These are phyloP conservation scores for Melanophora roralis DNA, from an alignment of 2,888 invertebrate species.

Conservation along the genomic window DNA sequence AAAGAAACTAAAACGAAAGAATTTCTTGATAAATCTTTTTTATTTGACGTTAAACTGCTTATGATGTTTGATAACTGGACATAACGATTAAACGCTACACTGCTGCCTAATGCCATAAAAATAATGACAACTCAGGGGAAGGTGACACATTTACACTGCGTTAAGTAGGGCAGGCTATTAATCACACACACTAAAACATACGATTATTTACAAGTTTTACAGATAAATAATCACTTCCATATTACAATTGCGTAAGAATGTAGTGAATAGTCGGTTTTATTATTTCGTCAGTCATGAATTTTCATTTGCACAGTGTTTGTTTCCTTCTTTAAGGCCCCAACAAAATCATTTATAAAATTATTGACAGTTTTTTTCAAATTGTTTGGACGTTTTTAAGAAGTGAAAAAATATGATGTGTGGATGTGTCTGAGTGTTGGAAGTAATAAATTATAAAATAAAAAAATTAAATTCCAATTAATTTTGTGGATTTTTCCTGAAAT, in stretches of 20 bases:
- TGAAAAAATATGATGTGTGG: slow-evolving; percentile 41
- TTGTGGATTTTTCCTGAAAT: slow-evolving; percentile 5
- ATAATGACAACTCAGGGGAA: slow-evolving; percentile 21
- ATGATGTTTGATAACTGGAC: not conserved
- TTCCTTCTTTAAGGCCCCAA: not conserved
- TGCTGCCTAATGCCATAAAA: not conserved
- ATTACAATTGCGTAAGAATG: slow-evolving; percentile 34
- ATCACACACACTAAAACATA: slow-evolving; percentile 26
- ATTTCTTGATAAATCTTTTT: too few relatives aligned
- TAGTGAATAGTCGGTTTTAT: not conserved
- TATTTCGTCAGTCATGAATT: slow-evolving; percentile 4
- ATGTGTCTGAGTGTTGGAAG: slow-evolving; percentile 21
- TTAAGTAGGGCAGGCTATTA: slow-evolving; percentile 23
- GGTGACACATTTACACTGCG: slow-evolving; percentile 23
- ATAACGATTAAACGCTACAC: not conserved
- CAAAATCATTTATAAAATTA: slow-evolving; percentile 34
- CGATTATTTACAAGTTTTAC: slow-evolving; percentile 28
- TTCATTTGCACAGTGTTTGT: not conserved
- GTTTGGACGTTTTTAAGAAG: not conserved
- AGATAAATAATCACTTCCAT: slow-evolving; percentile 47
- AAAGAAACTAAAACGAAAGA: too few relatives aligned
- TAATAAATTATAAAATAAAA: slow-evolving; percentile 55
- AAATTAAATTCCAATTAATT: slow-evolving; percentile 58
- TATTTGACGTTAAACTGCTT: too few relatives aligned
- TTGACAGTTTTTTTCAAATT: slow-evolving; percentile 20